Evolutionary conservation across 64 coral and sea anemone genomes (phyloP).

Genomic region (Montipora cactus): DNA sequence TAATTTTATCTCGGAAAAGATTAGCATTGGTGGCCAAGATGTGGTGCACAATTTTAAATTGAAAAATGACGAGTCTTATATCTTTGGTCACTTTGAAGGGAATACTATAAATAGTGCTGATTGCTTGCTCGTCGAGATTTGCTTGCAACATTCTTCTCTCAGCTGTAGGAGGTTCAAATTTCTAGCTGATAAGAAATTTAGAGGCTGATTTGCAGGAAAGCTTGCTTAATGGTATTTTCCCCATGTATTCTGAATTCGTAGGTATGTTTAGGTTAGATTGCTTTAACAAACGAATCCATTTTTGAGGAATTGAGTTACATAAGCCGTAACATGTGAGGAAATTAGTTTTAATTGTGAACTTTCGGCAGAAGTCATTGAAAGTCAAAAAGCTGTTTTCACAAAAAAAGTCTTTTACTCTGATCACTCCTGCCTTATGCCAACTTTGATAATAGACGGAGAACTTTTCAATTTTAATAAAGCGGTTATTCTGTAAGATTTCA

Average conservation of each 20-base stretch:
- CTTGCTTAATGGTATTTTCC: no score
- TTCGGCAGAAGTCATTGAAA: not conserved
- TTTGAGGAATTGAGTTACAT: not conserved
- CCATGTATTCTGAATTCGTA: no score
- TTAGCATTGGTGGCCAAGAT: not conserved
- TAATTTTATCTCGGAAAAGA: not conserved
- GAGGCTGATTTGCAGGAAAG: not conserved
- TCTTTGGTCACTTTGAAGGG: slow-evolving; percentile 25
- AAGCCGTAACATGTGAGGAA: slow-evolving; percentile 12
- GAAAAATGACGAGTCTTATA: not conserved
- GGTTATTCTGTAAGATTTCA: slow-evolving; percentile 45
- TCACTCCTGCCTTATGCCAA: slow-evolving; percentile 49
- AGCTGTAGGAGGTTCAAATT: slow-evolving; percentile 11
- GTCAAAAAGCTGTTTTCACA: slow-evolving; percentile 1
- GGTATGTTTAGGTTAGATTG: no score
- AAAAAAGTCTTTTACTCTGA: slow-evolving; percentile 28
- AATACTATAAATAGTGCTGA: not conserved
- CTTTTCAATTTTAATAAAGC: slow-evolving; percentile 21
- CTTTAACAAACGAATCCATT: no score
- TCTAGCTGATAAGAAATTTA: not conserved
- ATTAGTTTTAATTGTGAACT: slow-evolving; percentile 28
- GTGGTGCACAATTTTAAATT: slow-evolving; percentile 6
- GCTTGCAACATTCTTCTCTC: not conserved
- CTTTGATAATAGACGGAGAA: slow-evolving; percentile 31
- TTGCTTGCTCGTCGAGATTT: not conserved